A percentile compares a stretch with the other conserved stretches of the same genome.
Conservation (phyloP, 2,797 vertebrate species). For the Emys orbicularis region DNA sequence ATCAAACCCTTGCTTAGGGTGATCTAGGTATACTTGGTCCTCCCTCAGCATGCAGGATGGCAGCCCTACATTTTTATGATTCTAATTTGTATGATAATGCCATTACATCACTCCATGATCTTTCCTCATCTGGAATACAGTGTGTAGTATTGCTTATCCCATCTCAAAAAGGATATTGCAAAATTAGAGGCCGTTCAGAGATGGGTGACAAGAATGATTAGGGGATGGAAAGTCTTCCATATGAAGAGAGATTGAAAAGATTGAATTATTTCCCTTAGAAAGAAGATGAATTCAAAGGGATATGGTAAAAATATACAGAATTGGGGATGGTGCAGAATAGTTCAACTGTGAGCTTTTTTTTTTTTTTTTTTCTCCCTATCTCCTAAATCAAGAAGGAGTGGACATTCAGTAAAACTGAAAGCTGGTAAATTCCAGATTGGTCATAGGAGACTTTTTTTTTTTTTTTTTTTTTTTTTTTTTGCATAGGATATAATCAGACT, state of each 20-base stretch:
- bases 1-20: no score
- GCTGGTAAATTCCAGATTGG: no score
- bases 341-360: background rate
- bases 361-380: background rate
- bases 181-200: background rate
- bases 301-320: background rate
- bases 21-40: background rate
- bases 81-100: background rate
- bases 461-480: background rate
- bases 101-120: background rate
- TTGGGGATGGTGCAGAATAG: background rate
- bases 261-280: background rate
- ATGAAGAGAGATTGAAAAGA: background rate
- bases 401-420: no score
- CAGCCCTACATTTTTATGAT: background rate
- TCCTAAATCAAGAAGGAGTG: no score
- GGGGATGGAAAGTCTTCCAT: background rate
- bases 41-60: background rate
- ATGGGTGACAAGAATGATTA: background rate
- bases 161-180: background rate
- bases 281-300: background rate
- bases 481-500: background rate
- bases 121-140: background rate
- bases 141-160: background rate
- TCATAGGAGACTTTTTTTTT: background rate